Conservation (phyloP, 2,113 vertebrate species). For the Leucoraja erinaceus region DNA sequence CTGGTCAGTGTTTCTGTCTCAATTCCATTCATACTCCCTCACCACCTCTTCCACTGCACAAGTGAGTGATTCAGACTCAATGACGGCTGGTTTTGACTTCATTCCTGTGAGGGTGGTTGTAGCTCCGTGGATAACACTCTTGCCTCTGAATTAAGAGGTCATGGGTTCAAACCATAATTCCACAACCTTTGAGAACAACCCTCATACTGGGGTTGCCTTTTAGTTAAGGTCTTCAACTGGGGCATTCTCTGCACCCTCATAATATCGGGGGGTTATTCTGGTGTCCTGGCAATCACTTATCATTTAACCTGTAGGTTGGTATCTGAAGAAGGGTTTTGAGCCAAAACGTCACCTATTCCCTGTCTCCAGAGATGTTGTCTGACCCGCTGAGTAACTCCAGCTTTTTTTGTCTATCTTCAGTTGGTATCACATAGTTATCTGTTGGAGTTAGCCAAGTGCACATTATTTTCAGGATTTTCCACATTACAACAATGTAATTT, state of each 20-base stretch:
- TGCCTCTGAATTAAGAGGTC: not conserved
- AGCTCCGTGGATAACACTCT: not conserved
- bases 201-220: not conserved
- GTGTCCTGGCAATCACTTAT: too few species aligned
- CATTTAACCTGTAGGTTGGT: too few species aligned
- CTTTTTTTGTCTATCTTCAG: too few species aligned
- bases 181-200: not conserved
- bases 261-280: too few species aligned
- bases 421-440: too few species aligned
- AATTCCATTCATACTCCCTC: not conserved
- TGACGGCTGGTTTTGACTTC: not conserved
- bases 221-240: not conserved
- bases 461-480: too few species aligned
- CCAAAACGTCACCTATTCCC: too few species aligned
- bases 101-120: not conserved
- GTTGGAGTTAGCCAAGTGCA: too few species aligned
- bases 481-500: too few species aligned
- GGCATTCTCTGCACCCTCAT: not conserved
- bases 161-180: not conserved
- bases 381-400: too few species aligned
- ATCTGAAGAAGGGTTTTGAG: too few species aligned
- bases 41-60: not conserved
- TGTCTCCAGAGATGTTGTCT: too few species aligned
- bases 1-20: slow-evolving; percentile 3
- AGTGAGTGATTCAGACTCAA: not conserved